A percentile compares a stretch with the other conserved stretches of the same genome.
Evolutionary conservation across 2,797 vertebrate genomes (phyloP).

Genomic region (Limnodromus scolopaceus): DNA sequence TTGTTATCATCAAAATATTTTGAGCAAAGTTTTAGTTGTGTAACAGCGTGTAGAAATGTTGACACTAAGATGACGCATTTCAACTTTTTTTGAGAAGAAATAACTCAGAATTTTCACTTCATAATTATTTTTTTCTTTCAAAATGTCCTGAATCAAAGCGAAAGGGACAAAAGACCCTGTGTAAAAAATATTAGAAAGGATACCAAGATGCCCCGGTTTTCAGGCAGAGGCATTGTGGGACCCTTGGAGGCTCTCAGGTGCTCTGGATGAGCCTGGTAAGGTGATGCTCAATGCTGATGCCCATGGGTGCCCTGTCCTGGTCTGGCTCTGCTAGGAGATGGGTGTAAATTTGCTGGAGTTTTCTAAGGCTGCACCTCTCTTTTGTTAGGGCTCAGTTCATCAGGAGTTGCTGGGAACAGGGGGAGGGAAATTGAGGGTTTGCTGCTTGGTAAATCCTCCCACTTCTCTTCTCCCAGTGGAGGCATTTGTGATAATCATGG

Average conservation of each 20-base stretch:
- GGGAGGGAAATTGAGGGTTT: background rate
- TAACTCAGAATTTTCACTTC: background rate
- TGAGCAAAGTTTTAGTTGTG: background rate
- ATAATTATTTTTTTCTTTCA: background rate
- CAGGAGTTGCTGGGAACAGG: background rate
- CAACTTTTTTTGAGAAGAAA: background rate
- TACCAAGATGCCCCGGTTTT: background rate
- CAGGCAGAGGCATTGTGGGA: background rate
- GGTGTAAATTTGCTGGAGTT: background rate
- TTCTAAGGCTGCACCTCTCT: background rate
- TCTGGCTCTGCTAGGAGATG: fast-evolving
- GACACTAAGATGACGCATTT: background rate
- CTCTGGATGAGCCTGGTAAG: background rate
- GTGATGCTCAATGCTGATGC: fast-evolving
- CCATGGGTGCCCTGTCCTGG: background rate
- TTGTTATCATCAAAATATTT: background rate
- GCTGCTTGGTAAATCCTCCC: slow-evolving; percentile 55
- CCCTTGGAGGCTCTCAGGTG: background rate
- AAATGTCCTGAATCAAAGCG: background rate
- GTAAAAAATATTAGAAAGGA: background rate
- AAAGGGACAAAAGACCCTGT: background rate
- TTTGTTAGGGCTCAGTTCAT: background rate
- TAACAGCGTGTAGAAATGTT: background rate
- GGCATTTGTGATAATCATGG: slow-evolving; percentile 42
- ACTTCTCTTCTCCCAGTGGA: slow-evolving; percentile 35